phyloP scores from a whole-genome alignment of 2,888 invertebrate genomes.

The Acanthoscelides obtectus region DNA sequence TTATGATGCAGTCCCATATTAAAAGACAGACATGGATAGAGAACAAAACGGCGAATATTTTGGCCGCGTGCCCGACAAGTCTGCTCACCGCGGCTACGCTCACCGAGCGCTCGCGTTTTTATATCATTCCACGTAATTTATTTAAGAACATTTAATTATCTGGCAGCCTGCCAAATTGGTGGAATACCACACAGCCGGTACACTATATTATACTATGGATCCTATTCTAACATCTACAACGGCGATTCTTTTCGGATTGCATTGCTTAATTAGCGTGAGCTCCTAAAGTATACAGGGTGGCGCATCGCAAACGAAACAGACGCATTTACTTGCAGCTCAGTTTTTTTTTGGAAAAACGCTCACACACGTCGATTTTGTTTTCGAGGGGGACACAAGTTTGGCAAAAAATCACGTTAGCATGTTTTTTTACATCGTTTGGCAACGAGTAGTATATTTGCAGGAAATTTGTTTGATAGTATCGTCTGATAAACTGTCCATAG shows the following conservation, averaged over 20 bases:
- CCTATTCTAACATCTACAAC: constrained; percentile 18
- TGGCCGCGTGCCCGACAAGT: constrained; percentile 24
- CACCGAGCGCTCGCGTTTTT: constrained; percentile 23
- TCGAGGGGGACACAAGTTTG: no score
- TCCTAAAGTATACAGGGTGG: neutral
- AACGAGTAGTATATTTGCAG: no score
- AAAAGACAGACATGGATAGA: constrained; percentile 14
- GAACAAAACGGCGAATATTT: constrained; percentile 24
- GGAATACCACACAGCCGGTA: constrained; percentile 26
- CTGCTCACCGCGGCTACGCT: constrained; percentile 6
- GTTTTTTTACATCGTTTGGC: no score
- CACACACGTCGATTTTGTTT: no score
- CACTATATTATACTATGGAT: constrained; percentile 18
- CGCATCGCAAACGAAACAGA: no score
- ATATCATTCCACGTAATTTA: constrained; percentile 39
- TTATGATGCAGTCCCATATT: constrained; percentile 15
- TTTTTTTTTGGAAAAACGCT: no score
- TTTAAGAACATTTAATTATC: constrained; percentile 42
- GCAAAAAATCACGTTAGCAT: no score
- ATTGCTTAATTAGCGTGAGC: constrained; percentile 12
- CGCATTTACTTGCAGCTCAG: no score
- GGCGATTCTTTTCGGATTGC: constrained; percentile 20
- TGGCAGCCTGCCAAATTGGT: constrained; percentile 38
- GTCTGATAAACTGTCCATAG: no score
- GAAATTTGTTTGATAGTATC: no score